Base-by-base conservation (phyloP, 2,888 invertebrate species). In the Drepana falcataria region DNA sequence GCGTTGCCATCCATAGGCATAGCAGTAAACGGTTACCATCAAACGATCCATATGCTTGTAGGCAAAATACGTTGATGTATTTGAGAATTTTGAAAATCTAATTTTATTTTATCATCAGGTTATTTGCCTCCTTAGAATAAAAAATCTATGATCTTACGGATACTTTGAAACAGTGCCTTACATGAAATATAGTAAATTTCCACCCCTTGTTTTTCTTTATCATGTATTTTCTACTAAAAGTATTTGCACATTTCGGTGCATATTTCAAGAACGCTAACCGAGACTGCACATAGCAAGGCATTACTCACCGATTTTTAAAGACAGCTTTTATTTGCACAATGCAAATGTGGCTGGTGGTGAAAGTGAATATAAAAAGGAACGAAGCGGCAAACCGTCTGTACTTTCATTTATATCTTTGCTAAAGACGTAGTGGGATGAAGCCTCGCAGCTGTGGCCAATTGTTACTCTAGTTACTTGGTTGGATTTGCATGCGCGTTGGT, bases 321-420 rank as follows among this genome's bases (percentile, higher is more conserved):
- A 72, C 68, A 65, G 67, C 73, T 72, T 65, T 71, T 75, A 73
- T 77, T 77, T 75, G 72, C 77, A 79, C 79, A 79, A 80, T 81
- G 79, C 77, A 80, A 82, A 79, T 79, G 73, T 79, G 75, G 64
- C 56, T 56, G 57, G 68, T 72, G 66, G 66, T 66, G 66, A 73
- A 73, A 79, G 73, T 75, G 73, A 73, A 78, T 76, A 76, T 79
- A 78, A 79, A 80, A 75, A 68, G 63, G 61, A 63, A 61, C 57
- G 56, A 61, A 65, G 61, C 59, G 62, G 55, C 54, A 53, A 63
- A 55, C 59, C 60, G 56, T 59, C 59, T 68, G 67, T 74, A 75
- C 81, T 79, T 83, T 81, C 78, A 78, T 83, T 84, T 79, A 79
- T 81, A 81, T 79, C 81, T 81, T 75, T 79, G 82, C 82, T 81